Evolutionary conservation across 2,797 vertebrate genomes (phyloP).

Genomic region (Kryptopterus vitreolus): DNA sequence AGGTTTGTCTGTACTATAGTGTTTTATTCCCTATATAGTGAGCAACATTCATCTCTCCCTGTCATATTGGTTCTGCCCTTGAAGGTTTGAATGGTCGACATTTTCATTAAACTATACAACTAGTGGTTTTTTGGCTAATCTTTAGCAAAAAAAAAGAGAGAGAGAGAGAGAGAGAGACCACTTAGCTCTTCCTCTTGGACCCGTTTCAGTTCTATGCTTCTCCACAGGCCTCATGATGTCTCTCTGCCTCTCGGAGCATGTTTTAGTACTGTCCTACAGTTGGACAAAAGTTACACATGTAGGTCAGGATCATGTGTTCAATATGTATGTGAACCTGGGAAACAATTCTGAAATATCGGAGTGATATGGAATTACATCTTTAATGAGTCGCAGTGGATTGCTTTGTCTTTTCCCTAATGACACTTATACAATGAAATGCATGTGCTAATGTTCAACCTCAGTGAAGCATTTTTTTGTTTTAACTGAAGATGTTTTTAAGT

Average conservation of each 20-base stretch:
- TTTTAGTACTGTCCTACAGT: background rate
- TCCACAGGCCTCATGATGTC: background rate
- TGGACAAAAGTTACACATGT: background rate
- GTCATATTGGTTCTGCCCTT: slow-evolving; percentile 1
- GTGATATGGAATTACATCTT: background rate
- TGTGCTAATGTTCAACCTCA: background rate
- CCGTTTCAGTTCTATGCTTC: too few relatives aligned
- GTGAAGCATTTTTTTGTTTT: background rate
- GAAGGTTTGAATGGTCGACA: slow-evolving; percentile 1
- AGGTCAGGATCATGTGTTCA: background rate
- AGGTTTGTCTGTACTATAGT: background rate
- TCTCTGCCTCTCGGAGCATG: background rate
- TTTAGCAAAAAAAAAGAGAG: slow-evolving; percentile 10
- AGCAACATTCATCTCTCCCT: background rate
- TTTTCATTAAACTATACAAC: background rate
- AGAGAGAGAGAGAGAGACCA: too few relatives aligned
- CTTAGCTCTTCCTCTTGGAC: background rate
- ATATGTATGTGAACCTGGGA: background rate
- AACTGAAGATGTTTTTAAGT: background rate
- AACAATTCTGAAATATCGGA: too few relatives aligned
- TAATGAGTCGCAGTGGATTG: background rate
- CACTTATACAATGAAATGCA: background rate
- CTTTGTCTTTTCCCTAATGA: background rate
- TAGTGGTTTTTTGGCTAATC: background rate
- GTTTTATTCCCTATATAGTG: slow-evolving; percentile 10